These are phyloP conservation scores for Epizoanthus rinbou DNA, from an alignment of 92 coral and sea anemone genomes.

Conservation along the genomic window DNA sequence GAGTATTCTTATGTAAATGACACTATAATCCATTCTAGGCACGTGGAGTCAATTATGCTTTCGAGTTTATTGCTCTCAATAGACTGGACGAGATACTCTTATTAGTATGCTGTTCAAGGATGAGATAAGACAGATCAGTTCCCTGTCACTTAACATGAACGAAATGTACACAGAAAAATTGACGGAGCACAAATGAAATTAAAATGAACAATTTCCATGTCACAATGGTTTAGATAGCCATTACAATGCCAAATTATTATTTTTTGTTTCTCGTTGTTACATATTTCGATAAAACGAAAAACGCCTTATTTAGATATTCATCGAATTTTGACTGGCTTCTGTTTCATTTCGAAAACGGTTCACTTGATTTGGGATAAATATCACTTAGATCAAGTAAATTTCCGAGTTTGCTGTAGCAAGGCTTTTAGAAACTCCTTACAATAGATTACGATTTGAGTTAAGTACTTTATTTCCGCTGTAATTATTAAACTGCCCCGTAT, in stretches of 20 bases:
- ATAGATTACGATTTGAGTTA: conserved; percentile 1
- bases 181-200: conserved; percentile 13
- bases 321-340: not conserved
- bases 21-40: conserved; percentile 58
- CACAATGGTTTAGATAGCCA: not conserved
- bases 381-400: no score
- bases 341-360: no score
- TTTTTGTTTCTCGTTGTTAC: not conserved
- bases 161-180: conserved; percentile 28
- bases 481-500: not conserved
- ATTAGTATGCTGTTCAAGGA: conserved; percentile 14
- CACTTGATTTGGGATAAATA: no score
- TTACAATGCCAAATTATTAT: not conserved
- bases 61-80: conserved; percentile 10
- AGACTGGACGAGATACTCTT: not conserved
- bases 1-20: conserved; percentile 31
- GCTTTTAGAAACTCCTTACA: not conserved
- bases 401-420: not conserved
- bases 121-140: conserved; percentile 9
- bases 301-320: not conserved
- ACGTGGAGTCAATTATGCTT: conserved; percentile 64
- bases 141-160: conserved; percentile 20
- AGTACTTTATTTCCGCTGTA: not conserved
- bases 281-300: not conserved
- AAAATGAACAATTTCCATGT: not conserved